These are phyloP conservation scores for Dryobotodes eremita DNA, from an alignment of 2,888 invertebrate genomes.

Conservation along the genomic window DNA sequence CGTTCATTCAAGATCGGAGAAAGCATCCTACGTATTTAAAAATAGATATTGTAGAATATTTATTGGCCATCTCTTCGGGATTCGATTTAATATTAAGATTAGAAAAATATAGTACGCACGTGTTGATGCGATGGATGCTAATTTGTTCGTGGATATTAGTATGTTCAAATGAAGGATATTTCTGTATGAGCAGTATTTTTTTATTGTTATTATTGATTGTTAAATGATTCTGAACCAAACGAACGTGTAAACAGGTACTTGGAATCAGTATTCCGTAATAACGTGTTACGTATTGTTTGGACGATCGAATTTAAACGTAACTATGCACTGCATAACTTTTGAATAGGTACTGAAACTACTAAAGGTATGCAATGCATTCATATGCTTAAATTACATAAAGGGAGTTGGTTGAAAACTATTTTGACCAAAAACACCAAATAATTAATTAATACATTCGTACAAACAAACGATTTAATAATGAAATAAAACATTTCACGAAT, in stretches of 20 bases:
- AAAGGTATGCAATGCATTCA: background rate
- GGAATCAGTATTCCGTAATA: background rate
- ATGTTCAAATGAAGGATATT: constrained; percentile 57
- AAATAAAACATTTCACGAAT: background rate
- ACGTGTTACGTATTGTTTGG: background rate
- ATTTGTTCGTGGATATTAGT: constrained; percentile 74
- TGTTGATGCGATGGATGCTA: constrained; percentile 78
- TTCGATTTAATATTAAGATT: constrained; percentile 89
- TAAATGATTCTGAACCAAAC: background rate
- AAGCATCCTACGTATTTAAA: constrained; percentile 89
- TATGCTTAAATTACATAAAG: background rate
- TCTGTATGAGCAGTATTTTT: constrained; percentile 14
- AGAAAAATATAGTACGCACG: constrained; percentile 86
- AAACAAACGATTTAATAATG: background rate
- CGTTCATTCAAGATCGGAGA: constrained; percentile 90
- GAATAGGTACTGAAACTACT: background rate
- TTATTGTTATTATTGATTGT: background rate
- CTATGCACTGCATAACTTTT: background rate
- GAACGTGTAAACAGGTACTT: background rate
- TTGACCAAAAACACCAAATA: background rate
- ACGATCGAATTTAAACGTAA: background rate
- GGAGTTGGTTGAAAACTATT: background rate
- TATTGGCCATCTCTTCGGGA: constrained; percentile 87
- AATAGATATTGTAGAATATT: constrained; percentile 89
- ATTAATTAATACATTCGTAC: background rate